Evolutionary conservation across 2,797 vertebrate species (phyloP).

Genomic region (Eupleurogrammus muticus): DNA sequence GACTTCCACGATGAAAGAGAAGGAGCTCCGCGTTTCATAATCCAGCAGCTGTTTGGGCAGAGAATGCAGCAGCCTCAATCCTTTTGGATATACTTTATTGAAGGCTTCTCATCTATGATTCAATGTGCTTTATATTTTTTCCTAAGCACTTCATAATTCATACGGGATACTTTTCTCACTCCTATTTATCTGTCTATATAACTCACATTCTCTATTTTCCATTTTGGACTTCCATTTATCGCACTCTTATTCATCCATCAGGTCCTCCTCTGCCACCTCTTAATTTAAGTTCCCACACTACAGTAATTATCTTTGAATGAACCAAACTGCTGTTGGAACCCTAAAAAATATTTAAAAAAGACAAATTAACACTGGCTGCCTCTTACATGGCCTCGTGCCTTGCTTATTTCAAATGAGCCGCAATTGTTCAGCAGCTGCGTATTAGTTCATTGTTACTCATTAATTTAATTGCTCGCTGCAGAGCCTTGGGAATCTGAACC

Average conservation of each 20-base stretch:
- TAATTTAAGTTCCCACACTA: conserved; percentile 37
- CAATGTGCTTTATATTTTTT: conserved; percentile 27
- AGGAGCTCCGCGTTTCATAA: conserved; percentile 87
- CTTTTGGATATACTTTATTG: conserved; percentile 8
- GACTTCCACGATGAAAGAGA: conserved; percentile 89
- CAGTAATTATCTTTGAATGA: conserved; percentile 48
- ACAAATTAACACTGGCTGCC: conserved; percentile 38
- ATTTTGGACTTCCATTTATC: conserved; percentile 22
- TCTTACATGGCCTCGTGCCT: conserved; percentile 17
- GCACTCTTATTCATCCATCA: conserved; percentile 12
- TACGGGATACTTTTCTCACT: conserved; percentile 10
- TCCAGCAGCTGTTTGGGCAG: conserved; percentile 82
- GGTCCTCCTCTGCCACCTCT: conserved; percentile 16
- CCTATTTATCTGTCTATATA: conserved; percentile 19
- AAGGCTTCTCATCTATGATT: conserved; percentile 42
- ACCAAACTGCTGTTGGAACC: conserved; percentile 15
- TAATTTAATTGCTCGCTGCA: conserved; percentile 51
- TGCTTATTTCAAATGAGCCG: conserved; percentile 36
- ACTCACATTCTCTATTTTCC: conserved; percentile 12
- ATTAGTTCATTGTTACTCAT: conserved; percentile 56
- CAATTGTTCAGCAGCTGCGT: conserved; percentile 56
- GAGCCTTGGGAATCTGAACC: conserved; percentile 40
- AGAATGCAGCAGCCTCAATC: conserved; percentile 24
- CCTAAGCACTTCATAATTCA: conserved; percentile 36
- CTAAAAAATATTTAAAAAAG: conserved; percentile 39